phyloP scores from a whole-genome alignment of 2,113 vertebrate genomes.

The Arizona elegans region DNA sequence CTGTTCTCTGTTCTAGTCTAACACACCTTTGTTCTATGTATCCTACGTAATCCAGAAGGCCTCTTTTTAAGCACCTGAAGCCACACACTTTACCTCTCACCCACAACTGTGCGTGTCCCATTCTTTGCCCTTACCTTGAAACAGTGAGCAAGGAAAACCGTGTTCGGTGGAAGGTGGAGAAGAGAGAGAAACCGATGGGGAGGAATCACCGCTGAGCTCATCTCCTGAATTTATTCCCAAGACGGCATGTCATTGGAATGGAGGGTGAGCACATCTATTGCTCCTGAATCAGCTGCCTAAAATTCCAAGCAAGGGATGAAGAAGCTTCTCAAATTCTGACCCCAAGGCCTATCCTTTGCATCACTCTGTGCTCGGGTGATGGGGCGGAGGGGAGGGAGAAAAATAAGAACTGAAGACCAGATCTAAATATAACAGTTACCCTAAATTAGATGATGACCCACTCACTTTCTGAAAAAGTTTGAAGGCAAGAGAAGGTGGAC shows the following conservation, averaged over 20 bases:
- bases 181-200: neutral
- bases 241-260: constrained; percentile 51
- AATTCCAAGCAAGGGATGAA: neutral
- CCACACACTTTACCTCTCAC: neutral
- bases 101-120: neutral
- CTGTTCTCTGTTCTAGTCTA: too few relatives aligned
- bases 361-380: accelerated
- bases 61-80: neutral
- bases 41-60: neutral
- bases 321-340: constrained; percentile 6
- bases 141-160: neutral
- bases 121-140: neutral
- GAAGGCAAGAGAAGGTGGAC: neutral
- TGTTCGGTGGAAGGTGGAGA: neutral
- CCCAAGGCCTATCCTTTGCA: accelerated
- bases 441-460: neutral
- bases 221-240: neutral
- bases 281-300: neutral
- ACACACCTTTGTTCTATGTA: neutral
- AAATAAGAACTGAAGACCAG: accelerated
- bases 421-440: neutral
- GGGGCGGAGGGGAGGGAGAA: neutral
- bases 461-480: neutral
- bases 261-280: constrained; percentile 19
- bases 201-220: neutral